A percentile compares a stretch with the other conserved stretches of the same genome.
These are phyloP conservation scores for Atherinosoma microstoma DNA, from an alignment of 2,797 vertebrate genomes.

Conservation along the genomic window DNA sequence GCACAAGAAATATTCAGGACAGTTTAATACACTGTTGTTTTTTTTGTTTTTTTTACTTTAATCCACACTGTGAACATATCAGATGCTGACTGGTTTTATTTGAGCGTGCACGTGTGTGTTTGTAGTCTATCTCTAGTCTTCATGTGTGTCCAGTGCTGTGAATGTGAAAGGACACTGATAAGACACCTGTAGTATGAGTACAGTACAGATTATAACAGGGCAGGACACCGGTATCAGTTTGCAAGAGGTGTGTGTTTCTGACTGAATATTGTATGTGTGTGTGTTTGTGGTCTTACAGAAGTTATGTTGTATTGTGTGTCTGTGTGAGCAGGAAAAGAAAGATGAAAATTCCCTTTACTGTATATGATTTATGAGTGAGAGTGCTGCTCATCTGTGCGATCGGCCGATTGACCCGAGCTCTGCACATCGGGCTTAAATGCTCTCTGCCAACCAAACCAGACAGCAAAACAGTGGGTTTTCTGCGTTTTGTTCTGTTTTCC, in stretches of 20 bases:
- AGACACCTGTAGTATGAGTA: conserved; percentile 67
- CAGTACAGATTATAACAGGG: conserved; percentile 56
- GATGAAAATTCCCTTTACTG: not conserved
- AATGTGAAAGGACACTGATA: conserved; percentile 76
- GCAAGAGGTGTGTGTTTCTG: conserved; percentile 30
- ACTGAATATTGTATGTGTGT: not conserved
- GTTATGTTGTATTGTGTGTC: not conserved
- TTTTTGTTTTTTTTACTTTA: not conserved
- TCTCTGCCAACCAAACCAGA: conserved; percentile 21
- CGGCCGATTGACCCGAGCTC: conserved; percentile 43
- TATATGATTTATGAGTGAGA: conserved; percentile 40
- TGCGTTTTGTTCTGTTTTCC: not conserved
- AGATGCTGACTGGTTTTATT: not conserved
- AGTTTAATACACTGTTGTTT: conserved; percentile 5
- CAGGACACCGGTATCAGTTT: conserved; percentile 47
- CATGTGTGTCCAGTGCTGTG: conserved; percentile 60
- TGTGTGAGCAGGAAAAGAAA: not conserved
- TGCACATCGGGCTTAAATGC: conserved; percentile 29
- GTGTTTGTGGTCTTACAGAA: not conserved
- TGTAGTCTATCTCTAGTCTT: conserved; percentile 36
- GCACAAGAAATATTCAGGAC: not conserved
- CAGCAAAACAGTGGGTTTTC: not conserved
- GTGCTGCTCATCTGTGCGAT: conserved; percentile 45
- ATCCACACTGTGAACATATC: not conserved
- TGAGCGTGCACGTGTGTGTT: not conserved